Conservation (phyloP, 2,113 vertebrate genomes). For the Phaetusa simplex region DNA sequence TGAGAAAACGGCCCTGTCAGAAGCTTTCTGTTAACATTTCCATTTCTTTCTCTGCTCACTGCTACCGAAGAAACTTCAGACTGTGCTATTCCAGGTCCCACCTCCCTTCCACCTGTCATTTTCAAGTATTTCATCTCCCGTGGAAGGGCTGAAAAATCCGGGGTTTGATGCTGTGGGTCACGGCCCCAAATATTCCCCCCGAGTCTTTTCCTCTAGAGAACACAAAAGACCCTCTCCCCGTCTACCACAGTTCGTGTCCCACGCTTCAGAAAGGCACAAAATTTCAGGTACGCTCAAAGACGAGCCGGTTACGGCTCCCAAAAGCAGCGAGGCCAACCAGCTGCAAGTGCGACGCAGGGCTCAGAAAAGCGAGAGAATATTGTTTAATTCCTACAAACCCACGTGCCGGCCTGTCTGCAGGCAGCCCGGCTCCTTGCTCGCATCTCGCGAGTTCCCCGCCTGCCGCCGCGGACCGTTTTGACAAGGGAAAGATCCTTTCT, state of each 20-base stretch:
- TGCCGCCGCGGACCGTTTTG: background rate
- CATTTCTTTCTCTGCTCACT: background rate
- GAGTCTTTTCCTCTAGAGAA: background rate
- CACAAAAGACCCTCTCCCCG: background rate
- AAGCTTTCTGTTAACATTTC: background rate
- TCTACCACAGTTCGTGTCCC: fast-evolving
- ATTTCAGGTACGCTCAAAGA: background rate
- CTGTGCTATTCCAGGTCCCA: background rate
- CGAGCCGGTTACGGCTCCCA: background rate
- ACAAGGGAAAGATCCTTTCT: background rate
- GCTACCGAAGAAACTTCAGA: background rate
- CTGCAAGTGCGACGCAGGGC: fast-evolving
- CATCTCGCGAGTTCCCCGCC: fast-evolving
- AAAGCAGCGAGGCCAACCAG: background rate
- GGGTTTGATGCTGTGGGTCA: background rate
- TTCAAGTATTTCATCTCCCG: background rate
- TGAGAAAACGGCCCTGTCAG: background rate
- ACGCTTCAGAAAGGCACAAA: background rate
- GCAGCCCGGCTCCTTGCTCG: background rate
- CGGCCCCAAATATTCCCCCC: background rate
- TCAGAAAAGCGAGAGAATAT: background rate
- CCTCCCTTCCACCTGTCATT: background rate
- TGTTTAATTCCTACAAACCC: background rate
- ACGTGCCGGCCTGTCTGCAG: background rate
- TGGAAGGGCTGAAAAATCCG: background rate